Base-by-base conservation (phyloP, 2,797 vertebrate species). In the Arremon brunneinucha region DNA sequence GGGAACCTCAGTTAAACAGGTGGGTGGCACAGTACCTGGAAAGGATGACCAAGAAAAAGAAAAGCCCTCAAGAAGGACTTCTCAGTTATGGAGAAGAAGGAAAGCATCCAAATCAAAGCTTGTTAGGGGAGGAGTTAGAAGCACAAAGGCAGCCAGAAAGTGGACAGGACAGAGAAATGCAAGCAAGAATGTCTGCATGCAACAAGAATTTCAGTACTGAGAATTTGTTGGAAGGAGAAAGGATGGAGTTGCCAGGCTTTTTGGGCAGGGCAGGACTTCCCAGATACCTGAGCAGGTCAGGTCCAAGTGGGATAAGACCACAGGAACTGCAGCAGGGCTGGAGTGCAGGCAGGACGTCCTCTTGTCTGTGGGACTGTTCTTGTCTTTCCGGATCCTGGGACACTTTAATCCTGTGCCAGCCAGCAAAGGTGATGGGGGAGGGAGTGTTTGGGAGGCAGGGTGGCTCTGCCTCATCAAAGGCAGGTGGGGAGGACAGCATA, bases 341-440 rank as follows among this genome's bases (percentile, higher is more conserved):
- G 35, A 57, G 26, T 16, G 27, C 35, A 81, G 49, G 41, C 49
- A 43, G 78, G 35, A 76, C 23, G 46, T 88, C 27, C 55, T 46
- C 34, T 65, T 79, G 59, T 55, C 56, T 1, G 0, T 12, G 17
- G 39, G 39, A 35, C 12, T 76, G 34, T 21, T 35, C n/a, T 46
- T 74, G 59, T 53, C 30, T 28, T 70, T 59, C 56, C 0, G 0
- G 17, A 24, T 94, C 47, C 82, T 0, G 0, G 69, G 55, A 83
- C 56, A 14, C 68, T 93, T 90, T 70, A 43, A 83, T 86, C 60
- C 39, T 41, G 44, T 0, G 2, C 64, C 68, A 83, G 44, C 1
- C 1, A 57, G 37, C 0, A 0, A 32, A 28, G 20, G 5, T 47
- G 44, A 26, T 0, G 0, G 22, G 18, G 14, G 23, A 87, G 5